Conservation (phyloP, 2,797 vertebrate species). For the Nyctalus aviator region DNA sequence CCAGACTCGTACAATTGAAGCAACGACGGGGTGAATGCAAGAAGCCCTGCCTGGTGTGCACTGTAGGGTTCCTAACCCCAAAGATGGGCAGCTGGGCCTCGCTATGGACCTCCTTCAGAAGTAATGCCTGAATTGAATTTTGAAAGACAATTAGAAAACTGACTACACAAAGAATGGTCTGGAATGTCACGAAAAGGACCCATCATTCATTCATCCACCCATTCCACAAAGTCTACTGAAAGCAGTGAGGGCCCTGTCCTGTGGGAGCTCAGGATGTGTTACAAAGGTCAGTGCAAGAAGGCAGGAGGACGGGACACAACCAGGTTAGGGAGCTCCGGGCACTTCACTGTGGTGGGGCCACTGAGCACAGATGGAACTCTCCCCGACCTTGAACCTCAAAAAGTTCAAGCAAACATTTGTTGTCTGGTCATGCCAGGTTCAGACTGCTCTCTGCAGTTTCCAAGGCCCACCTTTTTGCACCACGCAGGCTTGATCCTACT, state of each 20-base stretch:
- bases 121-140: background rate
- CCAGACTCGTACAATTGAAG: accelerated
- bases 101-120: background rate
- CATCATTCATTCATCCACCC: background rate
- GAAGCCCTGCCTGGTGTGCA: background rate
- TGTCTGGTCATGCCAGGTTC: background rate
- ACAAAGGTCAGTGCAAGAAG: background rate
- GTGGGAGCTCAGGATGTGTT: background rate
- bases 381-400: background rate
- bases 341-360: accelerated
- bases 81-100: background rate
- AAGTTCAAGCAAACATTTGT: background rate
- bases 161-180: background rate
- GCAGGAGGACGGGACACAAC: background rate
- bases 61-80: background rate
- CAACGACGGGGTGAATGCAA: background rate
- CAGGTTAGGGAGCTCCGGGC: background rate
- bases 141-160: slow-evolving; percentile 26
- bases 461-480: background rate
- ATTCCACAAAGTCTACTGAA: background rate
- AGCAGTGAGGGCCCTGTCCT: background rate
- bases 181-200: background rate
- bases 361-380: too few species aligned
- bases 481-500: background rate
- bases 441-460: background rate